A percentile compares a stretch with the other conserved stretches of the same genome.
phyloP scores from a whole-genome alignment of 2,797 vertebrate species.

The Eulemur albifrons region DNA sequence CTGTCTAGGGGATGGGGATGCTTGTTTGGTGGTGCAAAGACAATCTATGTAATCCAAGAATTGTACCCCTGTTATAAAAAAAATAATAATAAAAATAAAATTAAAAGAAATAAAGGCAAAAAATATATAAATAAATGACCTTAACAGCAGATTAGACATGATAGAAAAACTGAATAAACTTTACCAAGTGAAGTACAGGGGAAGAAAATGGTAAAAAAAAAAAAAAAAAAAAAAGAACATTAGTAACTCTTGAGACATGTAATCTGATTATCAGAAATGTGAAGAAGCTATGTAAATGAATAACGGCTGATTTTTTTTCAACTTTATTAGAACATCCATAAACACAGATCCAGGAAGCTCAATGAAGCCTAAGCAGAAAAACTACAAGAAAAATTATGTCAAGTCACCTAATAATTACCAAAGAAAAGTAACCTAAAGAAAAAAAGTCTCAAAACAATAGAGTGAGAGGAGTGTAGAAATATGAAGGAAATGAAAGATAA shows the following conservation, averaged over 20 bases:
- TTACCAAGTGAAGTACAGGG: neutral
- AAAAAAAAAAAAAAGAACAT: neutral
- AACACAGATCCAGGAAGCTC: neutral
- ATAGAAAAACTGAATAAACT: neutral
- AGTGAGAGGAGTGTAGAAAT: accelerated
- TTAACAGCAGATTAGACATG: neutral
- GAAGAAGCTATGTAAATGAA: neutral
- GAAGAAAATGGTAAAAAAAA: too few relatives aligned
- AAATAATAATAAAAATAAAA: too few relatives aligned
- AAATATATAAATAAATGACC: neutral
- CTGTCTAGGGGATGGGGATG: too few relatives aligned
- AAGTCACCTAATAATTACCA: neutral
- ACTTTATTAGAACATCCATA: neutral
- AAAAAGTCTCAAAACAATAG: neutral
- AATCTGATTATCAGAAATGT: neutral
- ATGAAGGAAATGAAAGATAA: neutral
- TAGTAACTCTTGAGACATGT: neutral
- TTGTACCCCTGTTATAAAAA: too few relatives aligned
- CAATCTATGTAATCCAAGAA: too few relatives aligned
- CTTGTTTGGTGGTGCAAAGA: too few relatives aligned
- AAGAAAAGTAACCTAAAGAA: neutral
- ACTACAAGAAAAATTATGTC: neutral
- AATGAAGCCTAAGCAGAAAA: neutral
- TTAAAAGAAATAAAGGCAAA: too few relatives aligned
- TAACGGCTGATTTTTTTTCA: neutral